Percentiles rank a stretch among this genome's conserved stretches.
phyloP scores from a whole-genome alignment of 2,888 invertebrate species.

The Stenchaetothrips biformis region DNA sequence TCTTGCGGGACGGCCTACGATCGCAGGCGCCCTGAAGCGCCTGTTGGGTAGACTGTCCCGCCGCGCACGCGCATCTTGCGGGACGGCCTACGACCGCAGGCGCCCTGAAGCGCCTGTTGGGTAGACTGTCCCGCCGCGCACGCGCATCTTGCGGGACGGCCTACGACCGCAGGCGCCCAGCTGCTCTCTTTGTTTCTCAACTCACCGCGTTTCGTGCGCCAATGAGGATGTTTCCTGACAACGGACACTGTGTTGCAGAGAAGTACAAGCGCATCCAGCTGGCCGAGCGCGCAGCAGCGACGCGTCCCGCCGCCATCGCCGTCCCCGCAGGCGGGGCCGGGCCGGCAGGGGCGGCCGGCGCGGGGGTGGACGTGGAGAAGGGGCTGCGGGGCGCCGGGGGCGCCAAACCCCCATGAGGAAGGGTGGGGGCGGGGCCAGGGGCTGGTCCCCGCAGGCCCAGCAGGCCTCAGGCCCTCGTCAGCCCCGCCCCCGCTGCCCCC shows the following conservation, averaged over 20 bases:
- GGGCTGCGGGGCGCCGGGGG: neutral
- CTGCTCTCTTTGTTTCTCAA: no score
- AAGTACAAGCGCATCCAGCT: slow-evolving; percentile 61
- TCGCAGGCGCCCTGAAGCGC: no score
- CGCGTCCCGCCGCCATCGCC: slow-evolving; percentile 50
- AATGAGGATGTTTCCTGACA: no score
- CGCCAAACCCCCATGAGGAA: neutral
- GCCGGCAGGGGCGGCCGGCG: slow-evolving; percentile 46
- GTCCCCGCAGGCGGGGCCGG: slow-evolving; percentile 47
- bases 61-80: no score
- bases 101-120: no score
- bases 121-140: no score
- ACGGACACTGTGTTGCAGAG: slow-evolving; percentile 46
- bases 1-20: no score
- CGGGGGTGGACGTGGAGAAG: neutral
- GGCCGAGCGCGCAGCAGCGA: slow-evolving; percentile 50
- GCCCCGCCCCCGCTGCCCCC: neutral
- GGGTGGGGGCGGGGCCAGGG: neutral
- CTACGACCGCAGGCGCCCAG: no score
- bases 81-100: no score
- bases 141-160: no score
- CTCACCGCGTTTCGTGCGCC: no score
- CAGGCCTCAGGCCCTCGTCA: neutral
- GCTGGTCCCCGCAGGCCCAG: neutral
- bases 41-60: no score